These are phyloP conservation scores for Corythornis cristatus DNA, from an alignment of 2,113 vertebrate species.

Conservation along the genomic window DNA sequence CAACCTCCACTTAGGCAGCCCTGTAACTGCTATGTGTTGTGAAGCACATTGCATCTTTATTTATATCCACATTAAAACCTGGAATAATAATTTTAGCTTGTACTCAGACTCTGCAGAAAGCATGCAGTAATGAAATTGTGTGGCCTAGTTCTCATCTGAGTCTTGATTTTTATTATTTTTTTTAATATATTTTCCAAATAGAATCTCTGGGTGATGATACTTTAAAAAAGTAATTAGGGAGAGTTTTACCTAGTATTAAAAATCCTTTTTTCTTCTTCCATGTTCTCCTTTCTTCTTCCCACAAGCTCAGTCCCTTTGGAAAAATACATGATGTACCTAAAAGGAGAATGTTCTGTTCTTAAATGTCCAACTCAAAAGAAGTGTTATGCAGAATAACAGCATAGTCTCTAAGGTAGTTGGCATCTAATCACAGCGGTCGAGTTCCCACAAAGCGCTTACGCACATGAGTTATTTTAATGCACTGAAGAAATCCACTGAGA, in stretches of 20 bases:
- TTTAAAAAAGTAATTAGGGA: neutral
- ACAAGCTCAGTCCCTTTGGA: neutral
- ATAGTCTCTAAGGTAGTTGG: neutral
- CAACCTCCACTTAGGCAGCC: neutral
- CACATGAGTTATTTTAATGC: neutral
- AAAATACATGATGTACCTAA: neutral
- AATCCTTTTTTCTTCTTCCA: neutral
- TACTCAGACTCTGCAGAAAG: neutral
- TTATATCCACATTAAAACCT: neutral
- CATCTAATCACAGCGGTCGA: rapidly evolving
- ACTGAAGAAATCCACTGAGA: constrained; percentile 2
- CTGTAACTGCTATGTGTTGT: neutral
- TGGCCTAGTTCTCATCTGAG: neutral
- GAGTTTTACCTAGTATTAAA: neutral
- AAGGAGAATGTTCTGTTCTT: constrained; percentile 29
- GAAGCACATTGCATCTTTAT: neutral
- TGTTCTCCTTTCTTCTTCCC: neutral
- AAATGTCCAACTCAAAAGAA: neutral
- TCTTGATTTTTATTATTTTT: neutral
- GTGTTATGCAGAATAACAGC: neutral
- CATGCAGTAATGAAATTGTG: neutral
- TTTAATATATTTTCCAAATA: neutral
- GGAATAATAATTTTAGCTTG: neutral
- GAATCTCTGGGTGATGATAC: neutral
- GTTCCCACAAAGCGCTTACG: neutral